These are phyloP conservation scores for Nymphalis c-album DNA, from an alignment of 2,888 invertebrate genomes.

Conservation along the genomic window DNA sequence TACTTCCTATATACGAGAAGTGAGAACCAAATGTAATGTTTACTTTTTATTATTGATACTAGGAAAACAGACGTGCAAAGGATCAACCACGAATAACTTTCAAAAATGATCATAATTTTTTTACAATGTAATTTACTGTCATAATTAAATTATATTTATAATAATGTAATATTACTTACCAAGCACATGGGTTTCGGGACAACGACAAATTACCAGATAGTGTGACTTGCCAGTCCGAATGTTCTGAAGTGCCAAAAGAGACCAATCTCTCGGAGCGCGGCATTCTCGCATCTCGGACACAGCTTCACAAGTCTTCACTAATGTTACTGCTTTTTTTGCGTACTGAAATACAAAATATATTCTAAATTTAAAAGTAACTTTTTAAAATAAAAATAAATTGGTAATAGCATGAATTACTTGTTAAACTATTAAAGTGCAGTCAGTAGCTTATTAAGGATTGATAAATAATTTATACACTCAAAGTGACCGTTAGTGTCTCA, in stretches of 20 bases:
- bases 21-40: no score
- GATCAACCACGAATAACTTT: no score
- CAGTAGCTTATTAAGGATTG: neutral
- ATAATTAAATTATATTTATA: neutral
- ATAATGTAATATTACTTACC: constrained; percentile 76
- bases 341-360: constrained; percentile 63
- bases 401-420: no score
- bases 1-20: no score
- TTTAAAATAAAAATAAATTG: no score
- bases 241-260: constrained; percentile 93
- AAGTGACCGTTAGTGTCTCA: constrained; percentile 16
- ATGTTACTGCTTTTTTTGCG: constrained; percentile 86
- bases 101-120: no score
- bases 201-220: constrained; percentile 94
- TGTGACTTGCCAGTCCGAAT: constrained; percentile 96
- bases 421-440: no score
- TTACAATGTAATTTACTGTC: no score
- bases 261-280: constrained; percentile 94
- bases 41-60: no score
- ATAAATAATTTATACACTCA: constrained; percentile 19
- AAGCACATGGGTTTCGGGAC: constrained; percentile 91
- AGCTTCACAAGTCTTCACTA: constrained; percentile 96
- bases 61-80: no score
- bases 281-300: constrained; percentile 95
- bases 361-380: neutral